These are phyloP conservation scores for Enteromius paludinosus DNA, from an alignment of 2,797 vertebrate species.

Conservation along the genomic window DNA sequence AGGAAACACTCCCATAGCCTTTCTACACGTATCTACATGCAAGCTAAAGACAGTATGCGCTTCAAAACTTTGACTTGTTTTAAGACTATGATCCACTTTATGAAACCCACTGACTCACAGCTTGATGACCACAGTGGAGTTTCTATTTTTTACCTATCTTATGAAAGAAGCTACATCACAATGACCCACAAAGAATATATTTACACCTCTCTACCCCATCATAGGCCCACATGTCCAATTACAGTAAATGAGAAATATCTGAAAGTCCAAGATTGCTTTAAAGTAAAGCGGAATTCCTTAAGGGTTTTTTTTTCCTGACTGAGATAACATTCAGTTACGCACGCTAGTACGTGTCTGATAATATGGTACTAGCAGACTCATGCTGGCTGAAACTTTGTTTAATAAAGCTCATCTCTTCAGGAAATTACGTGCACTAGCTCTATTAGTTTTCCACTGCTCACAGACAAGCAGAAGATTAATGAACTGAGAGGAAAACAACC, in stretches of 20 bases:
- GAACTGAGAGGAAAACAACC: neutral
- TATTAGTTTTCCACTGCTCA: neutral
- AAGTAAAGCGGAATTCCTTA: neutral
- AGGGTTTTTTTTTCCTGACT: neutral
- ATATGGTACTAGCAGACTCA: neutral
- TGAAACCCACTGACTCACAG: slow-evolving; percentile 28
- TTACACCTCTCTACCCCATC: neutral
- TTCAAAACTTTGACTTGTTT: slow-evolving; percentile 1
- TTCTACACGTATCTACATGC: slow-evolving; percentile 19
- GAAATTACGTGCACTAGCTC: neutral
- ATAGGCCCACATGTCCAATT: neutral
- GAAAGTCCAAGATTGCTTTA: slow-evolving; percentile 12
- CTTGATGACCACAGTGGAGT: neutral
- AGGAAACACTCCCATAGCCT: neutral
- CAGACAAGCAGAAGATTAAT: neutral
- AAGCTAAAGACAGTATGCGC: neutral
- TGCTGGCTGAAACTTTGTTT: neutral
- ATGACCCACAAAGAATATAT: neutral
- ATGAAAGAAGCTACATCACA: slow-evolving; percentile 7
- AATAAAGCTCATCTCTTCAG: neutral
- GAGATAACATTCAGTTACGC: neutral
- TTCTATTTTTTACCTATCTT: slow-evolving; percentile 4
- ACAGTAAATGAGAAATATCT: neutral
- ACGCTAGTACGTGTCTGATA: neutral
- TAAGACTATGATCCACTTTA: neutral